These are phyloP conservation scores for Dichetophora obliterata DNA, from an alignment of 2,888 invertebrate genomes.

Conservation along the genomic window DNA sequence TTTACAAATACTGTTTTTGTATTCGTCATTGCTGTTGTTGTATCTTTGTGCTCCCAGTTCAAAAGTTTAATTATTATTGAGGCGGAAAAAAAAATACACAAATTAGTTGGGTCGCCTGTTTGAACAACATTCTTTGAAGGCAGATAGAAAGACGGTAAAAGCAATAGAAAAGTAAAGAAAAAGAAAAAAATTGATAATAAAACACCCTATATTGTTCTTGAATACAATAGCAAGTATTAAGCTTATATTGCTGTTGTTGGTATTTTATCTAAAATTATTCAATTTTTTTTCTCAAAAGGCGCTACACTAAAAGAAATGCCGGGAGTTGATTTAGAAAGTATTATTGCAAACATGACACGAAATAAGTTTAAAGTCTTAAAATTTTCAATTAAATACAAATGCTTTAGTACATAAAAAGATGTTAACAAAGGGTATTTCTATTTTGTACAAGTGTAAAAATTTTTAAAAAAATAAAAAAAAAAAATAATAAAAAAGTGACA, in stretches of 20 bases:
- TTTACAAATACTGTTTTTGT: slow-evolving; percentile 42
- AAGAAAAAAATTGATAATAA: slow-evolving; percentile 3
- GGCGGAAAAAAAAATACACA: slow-evolving; percentile 45
- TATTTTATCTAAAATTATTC: too few relatives aligned
- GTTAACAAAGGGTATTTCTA: too few relatives aligned
- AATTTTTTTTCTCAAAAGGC: too few relatives aligned
- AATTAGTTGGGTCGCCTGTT: neutral
- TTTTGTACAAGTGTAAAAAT: too few relatives aligned
- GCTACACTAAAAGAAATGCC: too few relatives aligned
- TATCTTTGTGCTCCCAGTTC: slow-evolving; percentile 54
- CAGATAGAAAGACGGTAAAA: neutral
- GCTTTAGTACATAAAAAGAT: too few relatives aligned
- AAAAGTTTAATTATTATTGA: slow-evolving; percentile 65
- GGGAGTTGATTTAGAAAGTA: too few relatives aligned
- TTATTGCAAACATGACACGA: too few relatives aligned
- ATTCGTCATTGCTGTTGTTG: slow-evolving; percentile 42
- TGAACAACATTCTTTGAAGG: neutral
- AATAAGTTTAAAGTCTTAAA: too few relatives aligned
- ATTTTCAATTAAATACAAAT: too few relatives aligned
- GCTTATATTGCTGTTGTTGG: neutral
- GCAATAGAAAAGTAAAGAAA: neutral
- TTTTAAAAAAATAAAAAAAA: too few relatives aligned
- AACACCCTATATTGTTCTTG: slow-evolving; percentile 39
- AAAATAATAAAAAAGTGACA: too few relatives aligned
- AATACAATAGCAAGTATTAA: neutral